These are phyloP conservation scores for Anolis carolinensis DNA, from an alignment of 2,113 vertebrate species.

Conservation along the genomic window DNA sequence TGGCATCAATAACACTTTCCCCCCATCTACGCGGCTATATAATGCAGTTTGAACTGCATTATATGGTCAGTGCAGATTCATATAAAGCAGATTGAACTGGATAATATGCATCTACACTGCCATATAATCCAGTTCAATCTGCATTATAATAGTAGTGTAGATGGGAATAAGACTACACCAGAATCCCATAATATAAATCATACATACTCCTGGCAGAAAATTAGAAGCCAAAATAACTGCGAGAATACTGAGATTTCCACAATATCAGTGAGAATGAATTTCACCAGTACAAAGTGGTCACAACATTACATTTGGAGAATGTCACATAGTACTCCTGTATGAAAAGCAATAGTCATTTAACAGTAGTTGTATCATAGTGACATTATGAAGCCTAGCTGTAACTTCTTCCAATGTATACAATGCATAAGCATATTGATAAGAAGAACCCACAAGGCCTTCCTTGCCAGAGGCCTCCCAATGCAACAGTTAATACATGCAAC, in stretches of 20 bases:
- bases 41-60: no score
- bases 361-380: background rate
- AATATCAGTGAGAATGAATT: background rate
- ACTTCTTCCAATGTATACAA: background rate
- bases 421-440: background rate
- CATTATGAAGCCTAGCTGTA: background rate
- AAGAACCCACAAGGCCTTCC: background rate
- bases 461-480: background rate
- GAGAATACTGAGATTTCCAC: background rate
- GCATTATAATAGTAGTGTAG: no score
- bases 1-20: background rate
- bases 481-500: background rate
- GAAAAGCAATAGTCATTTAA: background rate
- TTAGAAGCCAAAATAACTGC: background rate
- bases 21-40: no score
- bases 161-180: no score
- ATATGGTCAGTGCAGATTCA: no score
- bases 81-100: no score
- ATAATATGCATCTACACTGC: no score
- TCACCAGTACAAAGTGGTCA: background rate
- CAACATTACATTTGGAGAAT: background rate
- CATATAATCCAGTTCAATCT: no score
- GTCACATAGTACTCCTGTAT: background rate
- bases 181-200: no score
- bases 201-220: background rate